These are phyloP conservation scores for Myotis findleyi DNA, from an alignment of 2,797 vertebrate species.

Conservation along the genomic window DNA sequence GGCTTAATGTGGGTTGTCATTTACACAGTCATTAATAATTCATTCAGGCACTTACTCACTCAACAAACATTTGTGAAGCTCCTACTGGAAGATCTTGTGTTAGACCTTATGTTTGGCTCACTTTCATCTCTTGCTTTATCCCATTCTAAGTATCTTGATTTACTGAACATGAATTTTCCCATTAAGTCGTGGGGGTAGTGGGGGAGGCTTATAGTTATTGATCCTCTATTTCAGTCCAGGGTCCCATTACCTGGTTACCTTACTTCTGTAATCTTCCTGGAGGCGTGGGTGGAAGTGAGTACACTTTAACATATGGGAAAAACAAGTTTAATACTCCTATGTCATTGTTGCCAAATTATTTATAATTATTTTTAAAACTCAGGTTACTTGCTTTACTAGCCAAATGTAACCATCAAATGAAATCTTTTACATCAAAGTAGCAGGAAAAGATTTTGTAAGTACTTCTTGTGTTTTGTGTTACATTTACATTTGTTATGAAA, in stretches of 20 bases:
- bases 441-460: conserved; percentile 24
- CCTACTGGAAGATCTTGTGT: neutral
- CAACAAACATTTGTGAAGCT: neutral
- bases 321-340: conserved; percentile 24
- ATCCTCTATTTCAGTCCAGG: neutral
- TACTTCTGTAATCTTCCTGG: neutral
- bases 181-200: neutral
- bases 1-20: neutral
- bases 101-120: neutral
- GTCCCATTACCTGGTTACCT: neutral
- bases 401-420: neutral
- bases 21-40: neutral
- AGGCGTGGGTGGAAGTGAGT: neutral
- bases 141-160: neutral
- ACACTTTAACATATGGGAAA: neutral
- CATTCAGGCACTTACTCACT: neutral
- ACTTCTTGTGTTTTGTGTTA: neutral
- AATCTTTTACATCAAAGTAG: conserved; percentile 27
- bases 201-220: neutral
- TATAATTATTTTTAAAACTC: conserved; percentile 33
- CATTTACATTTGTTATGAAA: conserved; percentile 20
- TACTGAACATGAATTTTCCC: neutral
- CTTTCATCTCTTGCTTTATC: neutral
- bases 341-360: conserved; percentile 4
- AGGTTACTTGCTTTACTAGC: conserved; percentile 15